phyloP scores from a whole-genome alignment of 2,797 vertebrate species.

The Macropus fuliginosus region DNA sequence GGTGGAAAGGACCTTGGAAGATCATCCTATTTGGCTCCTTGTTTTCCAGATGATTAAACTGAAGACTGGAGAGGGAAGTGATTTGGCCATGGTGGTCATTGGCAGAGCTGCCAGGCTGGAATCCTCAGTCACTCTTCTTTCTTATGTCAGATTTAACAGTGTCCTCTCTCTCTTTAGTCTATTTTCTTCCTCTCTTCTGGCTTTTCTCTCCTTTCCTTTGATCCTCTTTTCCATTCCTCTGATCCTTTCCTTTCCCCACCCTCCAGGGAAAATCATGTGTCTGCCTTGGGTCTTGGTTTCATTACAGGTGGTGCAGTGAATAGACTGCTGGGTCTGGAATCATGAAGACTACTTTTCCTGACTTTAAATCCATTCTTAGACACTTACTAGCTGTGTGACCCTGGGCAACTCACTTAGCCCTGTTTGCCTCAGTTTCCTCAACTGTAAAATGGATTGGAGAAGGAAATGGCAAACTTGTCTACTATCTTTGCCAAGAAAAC shows the following conservation, averaged over 20 bases:
- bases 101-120: background rate
- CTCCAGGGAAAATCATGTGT: background rate
- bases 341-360: background rate
- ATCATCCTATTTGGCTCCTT: background rate
- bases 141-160: conserved; percentile 56
- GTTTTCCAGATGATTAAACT: background rate
- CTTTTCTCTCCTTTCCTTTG: background rate
- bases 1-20: background rate
- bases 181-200: conserved; percentile 23
- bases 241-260: background rate
- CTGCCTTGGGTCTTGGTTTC: background rate
- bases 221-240: background rate
- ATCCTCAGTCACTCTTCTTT: conserved; percentile 42
- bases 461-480: background rate
- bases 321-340: background rate
- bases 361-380: conserved; percentile 31
- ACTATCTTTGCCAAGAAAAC: background rate
- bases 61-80: background rate
- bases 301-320: background rate
- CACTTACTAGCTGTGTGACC: conserved; percentile 13
- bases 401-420: conserved; percentile 5
- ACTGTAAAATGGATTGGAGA: background rate
- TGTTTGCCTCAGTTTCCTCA: background rate
- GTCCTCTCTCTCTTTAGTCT: conserved; percentile 39
- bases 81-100: background rate